Evolutionary conservation across 2,888 invertebrate species (phyloP).

Genomic region (Xestoiulus laeticollis): DNA sequence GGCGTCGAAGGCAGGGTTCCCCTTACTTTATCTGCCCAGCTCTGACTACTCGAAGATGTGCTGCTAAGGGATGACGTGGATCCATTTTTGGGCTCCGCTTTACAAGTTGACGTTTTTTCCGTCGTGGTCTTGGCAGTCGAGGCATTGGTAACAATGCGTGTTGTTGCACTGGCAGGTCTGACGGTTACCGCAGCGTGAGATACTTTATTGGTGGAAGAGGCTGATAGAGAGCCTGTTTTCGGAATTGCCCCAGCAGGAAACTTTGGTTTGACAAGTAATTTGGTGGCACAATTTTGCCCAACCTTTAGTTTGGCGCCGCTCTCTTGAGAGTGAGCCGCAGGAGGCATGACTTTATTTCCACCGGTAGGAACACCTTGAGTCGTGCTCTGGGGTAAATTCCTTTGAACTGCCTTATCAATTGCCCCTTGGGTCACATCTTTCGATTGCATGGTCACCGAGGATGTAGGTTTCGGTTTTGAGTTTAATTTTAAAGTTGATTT

Average conservation of each 20-base stretch:
- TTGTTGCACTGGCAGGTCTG: background rate
- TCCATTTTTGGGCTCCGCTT: slow-evolving; percentile 56
- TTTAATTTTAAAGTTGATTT: background rate
- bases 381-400: background rate
- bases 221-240: background rate
- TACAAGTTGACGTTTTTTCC: background rate
- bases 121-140: background rate
- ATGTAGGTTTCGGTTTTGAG: background rate
- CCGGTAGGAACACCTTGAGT: background rate
- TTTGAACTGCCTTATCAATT: background rate
- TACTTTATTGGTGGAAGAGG: background rate
- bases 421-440: background rate
- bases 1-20: slow-evolving; percentile 59
- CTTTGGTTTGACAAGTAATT: background rate
- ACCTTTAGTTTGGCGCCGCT: background rate
- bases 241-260: background rate
- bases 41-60: slow-evolving; percentile 61
- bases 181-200: background rate
- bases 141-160: background rate
- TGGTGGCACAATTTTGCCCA: background rate
- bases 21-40: slow-evolving; percentile 66
- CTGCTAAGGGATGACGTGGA: slow-evolving; percentile 60
- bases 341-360: background rate
- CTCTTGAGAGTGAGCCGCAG: background rate
- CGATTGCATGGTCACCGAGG: background rate